Conservation (phyloP, 2,113 vertebrate species). For the Actenoides lindsayi region DNA sequence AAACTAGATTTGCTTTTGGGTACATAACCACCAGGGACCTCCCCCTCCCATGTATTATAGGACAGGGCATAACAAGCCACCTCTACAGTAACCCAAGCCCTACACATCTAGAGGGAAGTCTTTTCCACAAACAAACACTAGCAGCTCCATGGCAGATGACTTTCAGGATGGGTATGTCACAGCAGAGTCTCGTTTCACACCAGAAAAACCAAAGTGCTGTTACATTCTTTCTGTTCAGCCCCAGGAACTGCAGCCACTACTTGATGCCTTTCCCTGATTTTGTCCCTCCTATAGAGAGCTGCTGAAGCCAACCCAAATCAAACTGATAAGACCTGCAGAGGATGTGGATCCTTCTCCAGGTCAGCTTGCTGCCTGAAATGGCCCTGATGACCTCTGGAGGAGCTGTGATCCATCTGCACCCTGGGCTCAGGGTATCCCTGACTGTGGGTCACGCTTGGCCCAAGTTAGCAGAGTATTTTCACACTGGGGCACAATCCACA, state of each 20-base stretch:
- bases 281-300: not conserved
- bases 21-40: not conserved
- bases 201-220: not conserved
- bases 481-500: not conserved
- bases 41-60: not conserved
- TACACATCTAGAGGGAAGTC: not conserved
- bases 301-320: not conserved
- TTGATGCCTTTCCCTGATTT: not conserved
- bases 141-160: not conserved
- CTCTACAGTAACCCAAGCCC: not conserved
- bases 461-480: not conserved
- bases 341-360: not conserved
- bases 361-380: not conserved
- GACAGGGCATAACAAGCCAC: not conserved
- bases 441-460: not conserved
- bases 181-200: not conserved
- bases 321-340: not conserved
- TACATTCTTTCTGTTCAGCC: not conserved
- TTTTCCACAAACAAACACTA: not conserved
- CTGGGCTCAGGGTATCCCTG: not conserved
- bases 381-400: not conserved
- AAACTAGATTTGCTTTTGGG: not conserved
- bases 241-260: not conserved
- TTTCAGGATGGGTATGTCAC: not conserved
- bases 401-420: not conserved